These are phyloP conservation scores for Salvelinus alpinus DNA, from an alignment of 2,113 vertebrate species.

Conservation along the genomic window DNA sequence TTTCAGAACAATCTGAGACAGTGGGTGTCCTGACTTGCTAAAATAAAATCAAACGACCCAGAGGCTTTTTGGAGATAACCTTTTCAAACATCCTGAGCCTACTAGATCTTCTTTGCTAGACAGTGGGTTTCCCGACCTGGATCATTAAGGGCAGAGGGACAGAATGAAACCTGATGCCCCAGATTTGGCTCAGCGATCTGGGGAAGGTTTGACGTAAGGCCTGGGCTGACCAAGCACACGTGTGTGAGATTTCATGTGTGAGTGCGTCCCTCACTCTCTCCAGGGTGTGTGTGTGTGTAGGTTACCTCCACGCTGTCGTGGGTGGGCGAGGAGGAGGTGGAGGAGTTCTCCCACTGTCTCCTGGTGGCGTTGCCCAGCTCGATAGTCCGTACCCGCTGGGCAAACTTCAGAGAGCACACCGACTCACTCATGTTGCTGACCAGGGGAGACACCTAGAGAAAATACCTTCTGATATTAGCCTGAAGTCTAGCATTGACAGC, in stretches of 20 bases:
- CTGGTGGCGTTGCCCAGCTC: slow-evolving; percentile 80
- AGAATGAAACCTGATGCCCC: no score
- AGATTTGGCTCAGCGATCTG: no score
- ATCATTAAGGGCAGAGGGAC: not conserved
- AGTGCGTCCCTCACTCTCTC: not conserved
- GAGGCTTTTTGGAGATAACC: no score
- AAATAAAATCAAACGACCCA: no score
- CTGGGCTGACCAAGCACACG: no score
- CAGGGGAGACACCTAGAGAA: slow-evolving; percentile 82
- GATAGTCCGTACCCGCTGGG: slow-evolving; percentile 88
- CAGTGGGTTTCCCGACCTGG: not conserved
- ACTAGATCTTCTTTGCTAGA: no score
- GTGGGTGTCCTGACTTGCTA: no score
- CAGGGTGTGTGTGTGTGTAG: not conserved
- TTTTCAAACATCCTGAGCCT: no score
- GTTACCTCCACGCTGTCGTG: slow-evolving; percentile 90
- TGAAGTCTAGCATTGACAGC: no score
- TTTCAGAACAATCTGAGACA: no score
- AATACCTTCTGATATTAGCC: no score
- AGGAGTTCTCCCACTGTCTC: slow-evolving; percentile 80
- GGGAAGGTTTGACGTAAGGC: no score
- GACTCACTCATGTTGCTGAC: slow-evolving; percentile 88
- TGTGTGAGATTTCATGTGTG: not conserved
- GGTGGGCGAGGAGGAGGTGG: slow-evolving; percentile 78
- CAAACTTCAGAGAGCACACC: slow-evolving; percentile 92